Conservation (phyloP, 2,797 vertebrate genomes). For the Corythornis leucogaster region DNA sequence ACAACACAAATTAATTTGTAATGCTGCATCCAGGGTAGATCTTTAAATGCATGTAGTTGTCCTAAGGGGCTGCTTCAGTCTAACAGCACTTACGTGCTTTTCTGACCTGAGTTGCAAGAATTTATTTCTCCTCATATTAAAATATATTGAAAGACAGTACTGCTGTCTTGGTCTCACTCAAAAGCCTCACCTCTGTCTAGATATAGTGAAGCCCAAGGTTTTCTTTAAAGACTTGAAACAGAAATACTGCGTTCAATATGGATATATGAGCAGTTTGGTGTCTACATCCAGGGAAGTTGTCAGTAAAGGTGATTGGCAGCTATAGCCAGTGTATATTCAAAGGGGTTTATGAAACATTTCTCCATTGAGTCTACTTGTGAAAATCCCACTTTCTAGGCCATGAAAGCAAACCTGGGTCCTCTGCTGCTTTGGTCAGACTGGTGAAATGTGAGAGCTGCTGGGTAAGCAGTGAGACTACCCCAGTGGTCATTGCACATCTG, state of each 20-base stretch:
- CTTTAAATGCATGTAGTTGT: background rate
- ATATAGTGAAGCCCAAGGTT: background rate
- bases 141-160: background rate
- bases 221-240: background rate
- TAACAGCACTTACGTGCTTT: background rate
- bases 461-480: background rate
- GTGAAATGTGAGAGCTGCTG: background rate
- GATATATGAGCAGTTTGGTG: background rate
- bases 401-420: background rate
- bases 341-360: background rate
- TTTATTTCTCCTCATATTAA: background rate
- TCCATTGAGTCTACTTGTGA: background rate
- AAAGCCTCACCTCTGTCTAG: background rate
- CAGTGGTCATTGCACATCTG: fast-evolving
- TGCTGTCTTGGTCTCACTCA: background rate
- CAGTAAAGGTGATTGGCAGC: background rate
- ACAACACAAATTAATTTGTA: background rate
- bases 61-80: background rate
- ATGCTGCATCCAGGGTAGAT: background rate
- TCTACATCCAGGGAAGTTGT: background rate
- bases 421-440: fast-evolving
- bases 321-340: background rate
- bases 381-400: background rate
- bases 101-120: background rate
- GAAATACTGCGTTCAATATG: background rate